These are phyloP conservation scores for Glyphotaelius pellucidus DNA, from an alignment of 2,888 invertebrate genomes.

Conservation along the genomic window DNA sequence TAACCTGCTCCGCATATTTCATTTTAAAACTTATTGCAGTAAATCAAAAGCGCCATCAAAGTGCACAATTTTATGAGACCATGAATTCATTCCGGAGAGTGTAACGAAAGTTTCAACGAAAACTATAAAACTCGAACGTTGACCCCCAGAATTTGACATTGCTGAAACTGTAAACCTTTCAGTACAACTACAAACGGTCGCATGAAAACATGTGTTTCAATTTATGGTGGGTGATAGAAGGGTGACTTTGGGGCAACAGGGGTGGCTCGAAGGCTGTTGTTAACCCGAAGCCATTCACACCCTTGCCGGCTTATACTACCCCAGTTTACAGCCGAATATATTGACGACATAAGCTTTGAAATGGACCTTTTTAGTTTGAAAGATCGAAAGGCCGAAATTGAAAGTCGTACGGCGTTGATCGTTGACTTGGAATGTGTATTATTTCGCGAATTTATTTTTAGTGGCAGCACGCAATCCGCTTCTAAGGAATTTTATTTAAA, in stretches of 20 bases:
- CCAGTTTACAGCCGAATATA: slow-evolving; percentile 54
- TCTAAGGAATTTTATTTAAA: background rate
- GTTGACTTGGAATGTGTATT: slow-evolving; percentile 4
- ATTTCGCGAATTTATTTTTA: slow-evolving; percentile 9
- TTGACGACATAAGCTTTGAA: slow-evolving; percentile 47
- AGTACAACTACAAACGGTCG: slow-evolving; percentile 37
- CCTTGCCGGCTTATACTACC: slow-evolving; percentile 21
- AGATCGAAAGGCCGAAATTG: slow-evolving; percentile 29
- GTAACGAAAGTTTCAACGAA: background rate
- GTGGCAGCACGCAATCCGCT: background rate
- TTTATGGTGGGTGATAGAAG: slow-evolving; percentile 32
- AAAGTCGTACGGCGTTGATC: slow-evolving; percentile 25
- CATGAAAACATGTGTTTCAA: slow-evolving; percentile 57
- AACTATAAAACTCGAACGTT: slow-evolving; percentile 4
- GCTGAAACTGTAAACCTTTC: background rate
- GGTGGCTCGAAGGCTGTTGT: slow-evolving; percentile 26
- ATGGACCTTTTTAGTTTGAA: slow-evolving; percentile 44
- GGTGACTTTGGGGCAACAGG: background rate
- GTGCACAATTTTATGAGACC: background rate
- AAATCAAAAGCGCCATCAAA: background rate
- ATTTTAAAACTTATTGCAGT: background rate
- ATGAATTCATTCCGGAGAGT: background rate
- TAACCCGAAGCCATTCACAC: slow-evolving; percentile 52
- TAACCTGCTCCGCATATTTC: background rate
- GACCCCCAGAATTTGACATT: background rate